Percentiles rank a stretch among this genome's conserved stretches.
These are phyloP conservation scores for Hydrotaea diabolus DNA, from an alignment of 2,888 invertebrate species.

Conservation along the genomic window DNA sequence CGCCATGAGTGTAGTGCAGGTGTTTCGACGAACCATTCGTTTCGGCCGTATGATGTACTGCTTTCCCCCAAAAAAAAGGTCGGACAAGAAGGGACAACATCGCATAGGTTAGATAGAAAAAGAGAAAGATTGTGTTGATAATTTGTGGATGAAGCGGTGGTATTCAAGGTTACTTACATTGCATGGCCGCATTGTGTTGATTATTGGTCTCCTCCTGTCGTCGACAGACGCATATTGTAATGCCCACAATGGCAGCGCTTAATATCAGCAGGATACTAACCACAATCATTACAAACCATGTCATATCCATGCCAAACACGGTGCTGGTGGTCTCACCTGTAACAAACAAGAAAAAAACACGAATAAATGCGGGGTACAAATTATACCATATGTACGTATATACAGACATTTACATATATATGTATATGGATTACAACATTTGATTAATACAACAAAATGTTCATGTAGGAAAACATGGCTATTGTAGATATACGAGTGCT, in stretches of 20 bases:
- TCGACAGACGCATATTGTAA: conserved; percentile 89
- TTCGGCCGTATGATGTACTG: conserved; percentile 82
- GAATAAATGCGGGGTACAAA: neutral
- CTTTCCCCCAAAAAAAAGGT: neutral
- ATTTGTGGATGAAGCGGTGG: too few relatives aligned
- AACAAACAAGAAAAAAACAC: conserved; percentile 63
- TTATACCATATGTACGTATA: too few relatives aligned
- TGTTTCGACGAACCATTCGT: conserved; percentile 86
- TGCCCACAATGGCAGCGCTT: conserved; percentile 86
- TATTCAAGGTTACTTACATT: conserved; percentile 73
- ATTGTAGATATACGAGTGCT: too few relatives aligned
- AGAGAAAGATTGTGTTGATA: too few relatives aligned
- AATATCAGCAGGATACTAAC: conserved; percentile 87
- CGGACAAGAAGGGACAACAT: too few relatives aligned
- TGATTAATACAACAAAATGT: neutral
- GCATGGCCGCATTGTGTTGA: conserved; percentile 82
- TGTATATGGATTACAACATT: neutral
- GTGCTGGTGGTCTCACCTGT: conserved; percentile 84
- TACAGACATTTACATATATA: too few relatives aligned
- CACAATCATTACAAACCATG: conserved; percentile 88
- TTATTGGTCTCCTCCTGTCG: conserved; percentile 81
- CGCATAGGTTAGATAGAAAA: too few relatives aligned
- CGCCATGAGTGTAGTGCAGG: conserved; percentile 81
- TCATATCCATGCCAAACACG: conserved; percentile 87
- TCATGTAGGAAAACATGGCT: too few relatives aligned